Base-by-base conservation (phyloP, 2,888 invertebrate species). In the Ptilodon capucinus region DNA sequence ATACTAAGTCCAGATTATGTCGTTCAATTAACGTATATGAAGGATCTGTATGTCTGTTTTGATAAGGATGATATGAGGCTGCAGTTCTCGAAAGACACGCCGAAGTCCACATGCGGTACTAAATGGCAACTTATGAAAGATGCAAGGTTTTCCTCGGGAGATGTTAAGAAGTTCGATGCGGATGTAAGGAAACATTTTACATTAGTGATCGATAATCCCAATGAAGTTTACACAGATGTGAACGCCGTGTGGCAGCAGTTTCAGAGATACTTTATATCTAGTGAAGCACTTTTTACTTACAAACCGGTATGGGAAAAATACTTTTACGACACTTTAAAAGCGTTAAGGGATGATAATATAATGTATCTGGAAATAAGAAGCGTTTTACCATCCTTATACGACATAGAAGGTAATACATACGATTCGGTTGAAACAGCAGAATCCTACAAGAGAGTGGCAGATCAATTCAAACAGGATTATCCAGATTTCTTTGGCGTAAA, bases 361-460 rank as follows among this genome's bases (percentile, higher is more conserved):
- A 92, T 94, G 82, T 95, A 95, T 60, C 60, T 95, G 28, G 96
- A 96, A 79, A 79, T 95, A 11, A 85, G 96, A 42, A 91, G 93
- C 35, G 85, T 92, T 2, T 76, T 96, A 18, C 93, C 94, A 0
- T 48, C 83, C 48, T 76, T 95, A 0, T 95, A 95, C 64, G 95
- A 95, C 57, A 74, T 95, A 42, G 84, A 95, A 39, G 95, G 94
- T 0, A 93, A 86, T 0, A 52, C 61, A 0, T 93, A 93, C 52
- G 86, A 84, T 6, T 69, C 90, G 0, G 44, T 92, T 1, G 92
- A 92, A 21, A 92, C 93, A 0, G 92, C 93, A 0, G 74, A 81
- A 32, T 74, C 92, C 8, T 95, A 94, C 55, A 91, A 93, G 57
- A 80, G 86, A 25, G 87, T 92, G 0, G 75, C 92, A 0, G 88